These are phyloP conservation scores for Conistra vaccinii DNA, from an alignment of 2,888 invertebrate species.

Conservation along the genomic window DNA sequence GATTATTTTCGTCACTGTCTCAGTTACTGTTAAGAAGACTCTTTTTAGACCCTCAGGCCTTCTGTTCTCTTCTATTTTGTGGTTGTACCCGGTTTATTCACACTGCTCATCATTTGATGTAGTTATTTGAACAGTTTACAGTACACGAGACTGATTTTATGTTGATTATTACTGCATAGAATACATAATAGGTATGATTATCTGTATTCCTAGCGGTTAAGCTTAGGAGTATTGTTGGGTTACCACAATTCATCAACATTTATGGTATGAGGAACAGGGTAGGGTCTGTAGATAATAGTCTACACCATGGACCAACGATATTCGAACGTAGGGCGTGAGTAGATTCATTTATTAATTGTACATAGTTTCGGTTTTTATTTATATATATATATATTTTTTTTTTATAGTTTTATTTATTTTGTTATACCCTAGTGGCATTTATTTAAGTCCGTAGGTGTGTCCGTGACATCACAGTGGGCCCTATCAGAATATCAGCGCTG, in stretches of 20 bases:
- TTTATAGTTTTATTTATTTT: too few species aligned
- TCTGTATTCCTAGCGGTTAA: too few species aligned
- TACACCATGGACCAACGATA: too few species aligned
- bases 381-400: too few species aligned
- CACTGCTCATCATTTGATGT: constrained; percentile 55
- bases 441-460: too few species aligned
- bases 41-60: not conserved
- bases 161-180: constrained; percentile 24
- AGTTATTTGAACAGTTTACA: constrained; percentile 38
- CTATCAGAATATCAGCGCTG: too few species aligned
- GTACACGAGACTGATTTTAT: constrained; percentile 24
- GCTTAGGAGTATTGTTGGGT: not conserved
- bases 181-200: not conserved
- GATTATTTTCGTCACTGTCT: not conserved
- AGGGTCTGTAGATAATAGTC: too few species aligned
- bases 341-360: too few species aligned
- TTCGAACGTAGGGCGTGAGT: too few species aligned
- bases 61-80: not conserved
- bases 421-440: too few species aligned
- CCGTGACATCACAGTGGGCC: too few species aligned
- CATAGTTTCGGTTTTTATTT: too few species aligned
- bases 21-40: not conserved
- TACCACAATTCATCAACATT: not conserved
- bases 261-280: not conserved
- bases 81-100: constrained; percentile 37